These are phyloP conservation scores for Chymomyza amoena DNA, from an alignment of 2,888 invertebrate genomes.

Conservation along the genomic window DNA sequence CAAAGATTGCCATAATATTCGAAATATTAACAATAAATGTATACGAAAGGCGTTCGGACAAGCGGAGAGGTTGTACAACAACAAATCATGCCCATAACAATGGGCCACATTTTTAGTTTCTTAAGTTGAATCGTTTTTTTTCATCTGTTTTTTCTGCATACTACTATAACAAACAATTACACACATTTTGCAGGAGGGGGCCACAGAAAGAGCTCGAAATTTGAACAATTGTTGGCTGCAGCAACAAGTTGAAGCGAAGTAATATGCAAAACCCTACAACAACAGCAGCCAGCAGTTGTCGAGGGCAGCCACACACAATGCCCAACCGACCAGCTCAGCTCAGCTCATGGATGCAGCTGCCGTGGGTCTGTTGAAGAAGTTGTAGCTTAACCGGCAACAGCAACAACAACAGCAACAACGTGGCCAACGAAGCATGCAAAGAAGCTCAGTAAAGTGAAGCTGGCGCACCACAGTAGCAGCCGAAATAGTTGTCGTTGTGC, in stretches of 20 bases:
- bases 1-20: slow-evolving; percentile 63
- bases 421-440: slow-evolving; percentile 70
- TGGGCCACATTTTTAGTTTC: slow-evolving; percentile 72
- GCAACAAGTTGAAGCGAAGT: slow-evolving; percentile 62
- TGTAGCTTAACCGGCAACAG: slow-evolving; percentile 43
- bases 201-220: slow-evolving; percentile 44
- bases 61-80: slow-evolving; percentile 43
- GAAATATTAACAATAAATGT: slow-evolving; percentile 70
- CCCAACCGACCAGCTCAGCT: slow-evolving; percentile 37
- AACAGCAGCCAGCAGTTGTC: background rate
- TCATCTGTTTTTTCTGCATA: slow-evolving; percentile 52
- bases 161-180: slow-evolving; percentile 72
- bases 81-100: slow-evolving; percentile 77
- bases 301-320: slow-evolving; percentile 41
- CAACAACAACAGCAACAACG: slow-evolving; percentile 50
- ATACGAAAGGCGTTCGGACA: slow-evolving; percentile 18
- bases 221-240: slow-evolving; percentile 59
- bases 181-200: slow-evolving; percentile 71
- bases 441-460: slow-evolving; percentile 35
- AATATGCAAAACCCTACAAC: slow-evolving; percentile 12
- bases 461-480: slow-evolving; percentile 61
- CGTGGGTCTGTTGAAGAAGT: slow-evolving; percentile 60
- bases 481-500: slow-evolving; percentile 60
- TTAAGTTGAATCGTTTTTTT: slow-evolving; percentile 27
- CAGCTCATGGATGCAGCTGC: slow-evolving; percentile 38